Evolutionary conservation across 2,797 vertebrate genomes (phyloP).

Genomic region (Chaetodon trifasciatus): DNA sequence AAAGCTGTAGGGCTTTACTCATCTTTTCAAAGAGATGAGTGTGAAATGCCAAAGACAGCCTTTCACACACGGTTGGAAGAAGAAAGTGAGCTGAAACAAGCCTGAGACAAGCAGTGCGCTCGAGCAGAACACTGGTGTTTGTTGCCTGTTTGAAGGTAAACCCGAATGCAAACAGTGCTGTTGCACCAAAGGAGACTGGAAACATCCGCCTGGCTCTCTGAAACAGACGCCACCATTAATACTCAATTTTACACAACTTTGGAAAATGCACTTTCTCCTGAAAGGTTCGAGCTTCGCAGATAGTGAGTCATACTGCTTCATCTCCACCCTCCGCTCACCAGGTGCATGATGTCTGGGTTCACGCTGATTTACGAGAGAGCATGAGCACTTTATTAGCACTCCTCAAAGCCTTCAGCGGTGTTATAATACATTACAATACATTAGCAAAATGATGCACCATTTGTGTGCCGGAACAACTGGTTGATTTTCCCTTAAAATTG

Average conservation of each 20-base stretch:
- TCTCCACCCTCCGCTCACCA: constrained; percentile 46
- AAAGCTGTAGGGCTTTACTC: constrained; percentile 76
- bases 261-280: constrained; percentile 13
- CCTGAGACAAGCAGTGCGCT: constrained; percentile 23
- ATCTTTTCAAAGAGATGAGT: constrained; percentile 65
- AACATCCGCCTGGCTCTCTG: constrained; percentile 19
- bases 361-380: constrained; percentile 22
- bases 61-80: constrained; percentile 58
- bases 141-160: constrained; percentile 46
- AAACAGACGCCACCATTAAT: constrained; percentile 15
- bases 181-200: constrained; percentile 14
- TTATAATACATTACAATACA: not conserved
- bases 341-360: constrained; percentile 31
- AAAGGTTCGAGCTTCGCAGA: constrained; percentile 12
- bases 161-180: constrained; percentile 15
- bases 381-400: constrained; percentile 1
- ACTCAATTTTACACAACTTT: not conserved
- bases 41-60: constrained; percentile 65
- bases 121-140: constrained; percentile 33
- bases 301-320: constrained; percentile 25
- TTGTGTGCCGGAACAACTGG: too few species aligned
- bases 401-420: constrained; percentile 1
- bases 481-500: not conserved
- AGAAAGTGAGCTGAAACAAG: constrained; percentile 58
- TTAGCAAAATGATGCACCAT: not conserved